Evolutionary conservation across 2,888 invertebrate species (phyloP), one percentile per base, ranked within the genome.

Genomic region (Ceraclea dissimilis): DNA sequence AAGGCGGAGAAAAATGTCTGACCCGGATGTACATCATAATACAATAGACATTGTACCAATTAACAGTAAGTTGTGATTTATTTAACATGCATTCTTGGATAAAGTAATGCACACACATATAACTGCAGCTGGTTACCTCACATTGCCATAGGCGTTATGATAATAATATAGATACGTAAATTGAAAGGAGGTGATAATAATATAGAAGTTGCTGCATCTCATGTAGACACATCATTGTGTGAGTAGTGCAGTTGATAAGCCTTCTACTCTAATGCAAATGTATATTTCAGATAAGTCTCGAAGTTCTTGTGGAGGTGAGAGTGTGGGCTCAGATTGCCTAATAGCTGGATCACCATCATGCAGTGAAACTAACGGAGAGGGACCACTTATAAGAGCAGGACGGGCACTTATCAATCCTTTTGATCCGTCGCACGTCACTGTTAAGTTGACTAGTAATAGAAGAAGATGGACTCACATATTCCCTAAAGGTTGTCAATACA

Each of bases 391-490:
- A 18, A 72, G 87, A n/a, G 87, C 90, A 1, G 89, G 90, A 0
- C 77, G 90, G 59, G 91, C 94, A 1, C 78, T 94, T 46, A 95
- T 99, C 66, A 98, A 99, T 74, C 99, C 99, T 0, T 99, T 99
- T 70, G 96, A 96, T 70, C 98, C 98, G 0, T 95, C 96, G 0
- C 93, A 96, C 69, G 94, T 98, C 54, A 93, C 94, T 31, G 94
- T 96, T 63, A 96, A 96, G 71, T 75, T 95, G 49, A 97, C 96
- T 0, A 95, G 96, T 52, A 96, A 96, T 71, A 79, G 97, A 49
- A 77, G 97, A 31, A 81, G 98, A 56, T 99, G 99, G 99, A 96
- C 96, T 0, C 98, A 99, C 71, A 97, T 97, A 66, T 99, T 99
- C 71, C 98, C 98, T 2, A 91, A 92, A 79, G 88, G 87, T 84